Evolutionary conservation across 2,888 invertebrate genomes (phyloP), one percentile per base, ranked within the genome.

Genomic region (Buathra laborator): DNA sequence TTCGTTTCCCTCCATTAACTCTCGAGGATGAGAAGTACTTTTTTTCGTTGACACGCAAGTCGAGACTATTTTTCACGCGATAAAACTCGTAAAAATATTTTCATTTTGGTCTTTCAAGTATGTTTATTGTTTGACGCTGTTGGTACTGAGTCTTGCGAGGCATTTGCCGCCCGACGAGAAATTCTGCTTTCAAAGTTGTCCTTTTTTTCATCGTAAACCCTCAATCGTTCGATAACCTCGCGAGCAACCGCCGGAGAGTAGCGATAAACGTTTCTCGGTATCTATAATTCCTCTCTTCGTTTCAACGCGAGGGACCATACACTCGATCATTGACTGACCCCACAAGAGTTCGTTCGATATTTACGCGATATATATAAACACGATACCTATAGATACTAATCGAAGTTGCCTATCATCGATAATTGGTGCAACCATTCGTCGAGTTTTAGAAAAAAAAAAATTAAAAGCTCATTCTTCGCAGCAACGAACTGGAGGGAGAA

Each of bases 311-410:
- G 51, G 64, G 46, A 67, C 72, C 56, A 80, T 72, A 66, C 80
- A 72, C 66, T 72, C 80, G 76, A 53, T 66, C 64, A 67, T 67
- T 67, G 51, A 53, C 53, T 43, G 67, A 77, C 67, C 66, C 59
- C 68, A 51, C 46, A 59, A 68, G 37, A 74, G 29, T 62, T 62
- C 7, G 32, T 62, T 62, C 14, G 32, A 62, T n/a, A 7, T 14
- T 62, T 44, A 2, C 24, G 44, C 67, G 67, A 67, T 19, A 44
- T 43, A 66, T 16, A 66, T 16, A 44, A 66, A 16, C 32, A 29
- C 10, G 16, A 62, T n/a, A 37, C 37, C 29, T 24, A 62, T 24
- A 62, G 29, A 14, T 29, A 5, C 32, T 12, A 37, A 62, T 14
- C 14, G 62, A 12, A 32, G 7, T 62, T 29, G 62, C 56, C 12